phyloP scores from a whole-genome alignment of 2,888 invertebrate species.

The Ophioninae sp. region DNA sequence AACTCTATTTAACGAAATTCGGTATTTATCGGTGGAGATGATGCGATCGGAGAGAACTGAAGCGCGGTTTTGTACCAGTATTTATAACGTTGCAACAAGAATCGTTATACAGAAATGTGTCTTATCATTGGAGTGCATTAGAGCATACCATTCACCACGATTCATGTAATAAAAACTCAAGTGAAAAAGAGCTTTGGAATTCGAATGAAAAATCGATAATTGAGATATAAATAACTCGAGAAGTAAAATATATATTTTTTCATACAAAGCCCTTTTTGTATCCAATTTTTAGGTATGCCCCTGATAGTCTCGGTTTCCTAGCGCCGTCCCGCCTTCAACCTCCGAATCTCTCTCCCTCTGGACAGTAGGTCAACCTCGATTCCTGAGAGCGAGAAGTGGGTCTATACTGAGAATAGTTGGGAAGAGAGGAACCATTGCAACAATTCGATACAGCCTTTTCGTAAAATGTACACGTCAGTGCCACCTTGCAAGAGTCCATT shows the following conservation, averaged over 20 bases:
- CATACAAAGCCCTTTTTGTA: background rate
- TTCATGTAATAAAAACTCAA: background rate
- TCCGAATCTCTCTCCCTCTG: background rate
- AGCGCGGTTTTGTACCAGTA: background rate
- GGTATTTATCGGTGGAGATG: slow-evolving; percentile 42
- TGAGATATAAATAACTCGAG: background rate
- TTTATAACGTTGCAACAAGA: slow-evolving; percentile 1
- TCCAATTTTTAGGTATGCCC: background rate
- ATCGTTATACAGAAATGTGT: background rate
- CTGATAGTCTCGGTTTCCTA: background rate
- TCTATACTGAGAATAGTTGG: slow-evolving; percentile 38
- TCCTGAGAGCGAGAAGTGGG: slow-evolving; percentile 43
- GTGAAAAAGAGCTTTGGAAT: background rate
- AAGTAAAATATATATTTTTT: background rate
- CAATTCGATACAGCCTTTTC: slow-evolving; percentile 34
- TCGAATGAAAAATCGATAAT: background rate
- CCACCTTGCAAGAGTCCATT: slow-evolving; percentile 39
- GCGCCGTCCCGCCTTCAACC: background rate
- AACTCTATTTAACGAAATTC: slow-evolving; percentile 51
- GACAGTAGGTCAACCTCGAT: slow-evolving; percentile 35
- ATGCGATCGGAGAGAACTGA: slow-evolving; percentile 22
- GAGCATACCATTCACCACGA: background rate
- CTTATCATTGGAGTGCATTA: background rate
- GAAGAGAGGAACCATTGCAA: slow-evolving; percentile 35
- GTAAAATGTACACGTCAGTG: slow-evolving; percentile 31